Evolutionary conservation across 1,140 invertebrate species (phyloP), one percentile per base, ranked within the genome.

Genomic region (Holotrichia oblita): DNA sequence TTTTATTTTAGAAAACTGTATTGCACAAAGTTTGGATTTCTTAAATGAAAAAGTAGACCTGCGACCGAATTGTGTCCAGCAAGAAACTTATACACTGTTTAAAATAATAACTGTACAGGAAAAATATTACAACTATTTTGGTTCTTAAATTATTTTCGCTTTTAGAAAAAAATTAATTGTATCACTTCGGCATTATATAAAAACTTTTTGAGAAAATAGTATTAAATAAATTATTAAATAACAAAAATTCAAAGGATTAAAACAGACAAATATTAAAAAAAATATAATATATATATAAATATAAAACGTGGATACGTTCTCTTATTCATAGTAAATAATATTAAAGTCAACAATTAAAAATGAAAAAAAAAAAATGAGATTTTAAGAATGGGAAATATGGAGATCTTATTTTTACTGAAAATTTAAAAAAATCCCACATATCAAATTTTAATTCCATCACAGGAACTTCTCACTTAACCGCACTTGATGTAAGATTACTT

Each of bases 101-200:
- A 74, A 74, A 74, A 74, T 74, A 74, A 74, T 74, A 41, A 74
- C 74, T 82, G 80, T 81, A 83, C 83, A 84, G 81, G 82, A 84
- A 80, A 74, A 74, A 74, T 22, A 74, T 74, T 84, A 82, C 76
- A 73, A 40, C 55, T 61, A 80, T 80, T 80, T 82, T 80, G 81
- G 81, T 77, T 81, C 81, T 82, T 82, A 82, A 82, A 61, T 80
- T 76, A 79, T 41, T 74, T 44, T 42, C 41, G 17, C 27, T 74
- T 74, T 69, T 22, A 69, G 61, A 69, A 34, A 69, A 78, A 78
- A 78, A 73, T 41, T 41, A 78, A 34, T 72, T 73, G 40, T 78
- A 78, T 78, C 77, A 78, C 72, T 42, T 74, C 73, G 73, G 73
- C 34, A 74, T 17, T 40, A 74, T 69, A 69, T 41, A 74, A 74